Base-by-base conservation (phyloP, 2,113 vertebrate species). In the Galbula dea region DNA sequence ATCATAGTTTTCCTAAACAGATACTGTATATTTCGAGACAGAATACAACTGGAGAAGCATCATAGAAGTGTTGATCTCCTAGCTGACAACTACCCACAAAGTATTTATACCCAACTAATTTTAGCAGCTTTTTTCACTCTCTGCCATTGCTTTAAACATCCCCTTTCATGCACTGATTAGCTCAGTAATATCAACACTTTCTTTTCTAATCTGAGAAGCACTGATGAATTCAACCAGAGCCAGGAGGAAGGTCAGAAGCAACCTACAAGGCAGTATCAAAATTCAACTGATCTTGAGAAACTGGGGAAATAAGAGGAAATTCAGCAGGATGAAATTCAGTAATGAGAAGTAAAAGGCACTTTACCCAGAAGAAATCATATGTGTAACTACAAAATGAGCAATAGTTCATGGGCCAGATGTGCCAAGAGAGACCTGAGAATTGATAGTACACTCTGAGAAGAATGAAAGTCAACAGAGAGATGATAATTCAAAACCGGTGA, bases 271-370 rank as follows among this genome's bases (percentile, higher is more conserved):
- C 30, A 61, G 41, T 41, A 95, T 87, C 55, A 85, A 89, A 91
- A 95, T 89, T 94, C 74, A 83, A 87, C 87, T 41, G 11, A 66
- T 89, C 32, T 85, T 46, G 52, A 82, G 87, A 89, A 95, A 83
- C 71, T 82, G 37, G 62, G 87, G 82, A 95, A 83, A 95, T 94
- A 82, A 93, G 71, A 85, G 87, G n/a, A 94, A 91, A 89, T 95
- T 58, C 67, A 87, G 65, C 27, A 79, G 57, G 49, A 89, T 29
- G 29, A 68, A 95, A 94, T 94, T 89, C 82, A 92, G 26, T 94
- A 89, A 91, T 57, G 65, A 81, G 69, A 92, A 88, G 52, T 34
- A 91, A 94, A 94, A 84, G 23, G 36, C 36, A 45, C 15, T 87
- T 52, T 26, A 39, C 39, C 36, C 37, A 68, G 57, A 91, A 95